Evolutionary conservation across 2,888 invertebrate genomes (phyloP), one percentile per base, ranked within the genome.

Genomic region (Caenorhabditis japonica): DNA sequence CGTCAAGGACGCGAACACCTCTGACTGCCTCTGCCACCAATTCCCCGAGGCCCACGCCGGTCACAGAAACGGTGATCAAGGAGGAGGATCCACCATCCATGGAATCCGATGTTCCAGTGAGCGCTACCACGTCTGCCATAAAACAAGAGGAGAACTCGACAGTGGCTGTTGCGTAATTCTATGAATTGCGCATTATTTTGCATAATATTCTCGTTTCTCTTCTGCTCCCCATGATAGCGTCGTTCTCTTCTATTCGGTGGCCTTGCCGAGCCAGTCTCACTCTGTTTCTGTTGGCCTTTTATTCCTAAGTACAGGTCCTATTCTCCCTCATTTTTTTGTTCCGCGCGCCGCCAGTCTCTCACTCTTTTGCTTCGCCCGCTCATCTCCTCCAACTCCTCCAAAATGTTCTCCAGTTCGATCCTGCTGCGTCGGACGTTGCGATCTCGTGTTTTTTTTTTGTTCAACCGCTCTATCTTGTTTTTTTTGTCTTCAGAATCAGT

Each of bases 1-100:
- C 71, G 2, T 75, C 75, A 0, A 62, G 79, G 25, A 72, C 75
- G 13, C 41, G 79, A 19, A 79, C 79, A 0, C 79, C 79, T 0
- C 66, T 75, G 25, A 76, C 76, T 1, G 68, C 66, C 1, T 74
- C 74, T 13, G 69, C 74, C 12, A 74, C 74, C 8, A 78, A 76
- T 36, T 79, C 79, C 1, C 79, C 79, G 4, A 55, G 79, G 4
- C 68, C 73, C 10, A 23, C 66, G 49, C n/a, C n/a, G n/a, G 21
- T 15, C 4, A 55, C 60, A 13, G 58, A 55, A 19, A 56, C 64
- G 13, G 38, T 30, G n/a, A 66, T 58, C 10, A 58, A 66, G 13
- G 66, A 66, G 21, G 56, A 56, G 33, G 56, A 58, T 4, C 56
- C 58, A 10, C 56, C 56, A 30, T 36, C 58, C 10, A 44, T 47